phyloP scores from a whole-genome alignment of 2,797 vertebrate genomes.

The Dicrostonyx torquatus region DNA sequence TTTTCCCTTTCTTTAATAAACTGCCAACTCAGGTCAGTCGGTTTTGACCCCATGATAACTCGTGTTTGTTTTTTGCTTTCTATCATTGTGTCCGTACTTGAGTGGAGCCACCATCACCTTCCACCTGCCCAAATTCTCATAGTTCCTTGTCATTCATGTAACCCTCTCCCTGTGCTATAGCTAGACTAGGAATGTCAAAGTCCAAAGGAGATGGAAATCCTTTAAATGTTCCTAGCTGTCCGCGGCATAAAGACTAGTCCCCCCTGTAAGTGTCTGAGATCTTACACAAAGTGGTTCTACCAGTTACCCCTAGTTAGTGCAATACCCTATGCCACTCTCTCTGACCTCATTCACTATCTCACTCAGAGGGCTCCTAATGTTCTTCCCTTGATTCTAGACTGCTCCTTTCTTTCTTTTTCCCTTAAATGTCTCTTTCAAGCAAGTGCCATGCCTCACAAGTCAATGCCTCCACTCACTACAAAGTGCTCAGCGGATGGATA shows the following conservation, averaged over 20 bases:
- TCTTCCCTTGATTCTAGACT: neutral
- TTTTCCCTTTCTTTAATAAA: neutral
- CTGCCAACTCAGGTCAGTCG: too few relatives aligned
- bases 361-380: neutral
- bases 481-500: neutral
- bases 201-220: neutral
- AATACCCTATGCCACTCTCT: neutral
- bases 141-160: neutral
- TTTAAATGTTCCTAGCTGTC: neutral
- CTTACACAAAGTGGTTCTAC: neutral
- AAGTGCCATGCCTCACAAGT: neutral
- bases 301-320: neutral
- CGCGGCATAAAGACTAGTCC: neutral
- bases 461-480: neutral
- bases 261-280: neutral
- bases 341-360: neutral
- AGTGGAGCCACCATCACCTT: neutral
- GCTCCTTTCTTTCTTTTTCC: neutral
- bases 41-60: neutral
- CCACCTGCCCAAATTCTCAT: neutral
- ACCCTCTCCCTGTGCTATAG: neutral
- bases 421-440: too few relatives aligned
- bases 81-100: neutral
- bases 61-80: neutral
- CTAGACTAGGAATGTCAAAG: neutral